Evolutionary conservation across 2,113 vertebrate genomes (phyloP), one percentile per base, ranked within the genome.

Genomic region (Tachuris rubrigastra): DNA sequence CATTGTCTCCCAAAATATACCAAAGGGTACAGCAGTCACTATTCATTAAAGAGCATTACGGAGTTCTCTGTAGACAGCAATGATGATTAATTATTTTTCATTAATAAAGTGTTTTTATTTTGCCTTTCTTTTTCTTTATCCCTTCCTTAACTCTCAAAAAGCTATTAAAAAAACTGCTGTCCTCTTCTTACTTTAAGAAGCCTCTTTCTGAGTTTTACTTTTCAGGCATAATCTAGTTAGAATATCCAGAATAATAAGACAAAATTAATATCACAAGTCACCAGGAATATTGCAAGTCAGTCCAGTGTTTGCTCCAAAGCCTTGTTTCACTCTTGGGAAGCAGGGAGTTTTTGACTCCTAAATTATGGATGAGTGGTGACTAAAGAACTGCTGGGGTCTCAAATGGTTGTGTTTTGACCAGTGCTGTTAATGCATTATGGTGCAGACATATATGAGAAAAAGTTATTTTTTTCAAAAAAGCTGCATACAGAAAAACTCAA

Each of bases 21-120:
- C 17, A 81, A 85, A 79, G 88, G 63, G 8, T 62, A 73, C 33
- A 73, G 58, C 41, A 55, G 69, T 60, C 10, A 56, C 27, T 12
- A 7, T 24, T 86, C 21, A 80, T 85, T 71, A 95, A 42, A 93
- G 17, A 86, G 47, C 24, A n/a, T 66, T 77, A 66, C 17, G n/a
- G n/a, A 84, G 60, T 52, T 86, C 94, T 87, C 67, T 91, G 52
- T 65, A 89, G 49, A 87, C 44, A 87, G 39, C 44, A 96, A 41
- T 5, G 15, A 68, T 56, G 67, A 96, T 85, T 80, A 83, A 92
- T 50, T 83, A 77, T 24, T 78, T 86, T 89, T 67, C 42, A 90
- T 53, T 31, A 94, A 92, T 87, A 76, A 76, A 84, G 67, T 71
- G 73, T 35, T 92, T 89, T 35, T 30, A 24, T 63, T 86, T 75